A percentile compares a stretch with the other conserved stretches of the same genome.
Conservation (phyloP, 2,888 invertebrate genomes). For the Leptopilina myrica region DNA sequence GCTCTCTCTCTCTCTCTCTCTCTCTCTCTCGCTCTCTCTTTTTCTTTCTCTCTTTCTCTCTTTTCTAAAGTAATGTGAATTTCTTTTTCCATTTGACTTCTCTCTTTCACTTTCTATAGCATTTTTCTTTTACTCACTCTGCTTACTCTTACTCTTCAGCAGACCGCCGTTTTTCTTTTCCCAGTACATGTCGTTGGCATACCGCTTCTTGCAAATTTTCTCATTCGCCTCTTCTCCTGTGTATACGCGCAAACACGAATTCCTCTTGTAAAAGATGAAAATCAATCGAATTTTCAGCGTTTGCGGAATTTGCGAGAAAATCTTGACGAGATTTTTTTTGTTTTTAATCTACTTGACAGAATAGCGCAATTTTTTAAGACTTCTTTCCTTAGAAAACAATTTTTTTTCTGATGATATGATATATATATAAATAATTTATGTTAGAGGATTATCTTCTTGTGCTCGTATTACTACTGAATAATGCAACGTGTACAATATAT, state of each 20-base stretch:
- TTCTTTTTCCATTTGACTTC: conserved; percentile 68
- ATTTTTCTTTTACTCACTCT: conserved; percentile 45
- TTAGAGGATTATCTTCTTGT: too few relatives aligned
- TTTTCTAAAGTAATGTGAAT: conserved; percentile 68
- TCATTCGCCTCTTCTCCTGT: conserved; percentile 4
- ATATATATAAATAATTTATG: too few relatives aligned
- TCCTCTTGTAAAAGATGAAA: neutral
- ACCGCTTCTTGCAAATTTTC: conserved; percentile 32
- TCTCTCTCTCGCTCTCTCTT: conserved; percentile 52
- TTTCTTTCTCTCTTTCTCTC: conserved; percentile 17
- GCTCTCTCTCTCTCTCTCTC: conserved; percentile 49
- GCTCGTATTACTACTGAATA: too few relatives aligned
- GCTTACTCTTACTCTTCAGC: conserved; percentile 20
- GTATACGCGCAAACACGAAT: neutral
- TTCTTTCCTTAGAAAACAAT: too few relatives aligned
- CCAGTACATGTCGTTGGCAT: conserved; percentile 14
- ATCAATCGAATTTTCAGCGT: conserved; percentile 27
- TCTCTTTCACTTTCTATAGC: conserved; percentile 53
- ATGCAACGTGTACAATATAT: too few relatives aligned
- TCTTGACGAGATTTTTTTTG: neutral
- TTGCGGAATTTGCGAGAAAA: neutral
- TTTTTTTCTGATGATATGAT: too few relatives aligned
- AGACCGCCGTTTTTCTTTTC: conserved; percentile 33
- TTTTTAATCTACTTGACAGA: neutral
- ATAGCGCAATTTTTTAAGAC: neutral